Conservation (phyloP, 2,113 vertebrate species). For the Calidris pygmaea region DNA sequence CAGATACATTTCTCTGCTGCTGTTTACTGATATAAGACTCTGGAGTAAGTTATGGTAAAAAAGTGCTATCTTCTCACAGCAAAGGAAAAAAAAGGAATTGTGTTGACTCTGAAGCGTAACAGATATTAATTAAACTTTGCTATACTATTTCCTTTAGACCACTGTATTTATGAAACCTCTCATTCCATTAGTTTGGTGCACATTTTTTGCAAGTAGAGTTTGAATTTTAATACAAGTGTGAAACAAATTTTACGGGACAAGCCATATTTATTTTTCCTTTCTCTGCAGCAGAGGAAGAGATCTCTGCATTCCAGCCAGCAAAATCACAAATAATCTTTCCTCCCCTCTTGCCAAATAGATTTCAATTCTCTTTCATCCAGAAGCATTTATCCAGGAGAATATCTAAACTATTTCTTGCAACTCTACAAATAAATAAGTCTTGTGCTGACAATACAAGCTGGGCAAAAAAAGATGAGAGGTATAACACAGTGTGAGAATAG, state of each 20-base stretch:
- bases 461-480: not conserved
- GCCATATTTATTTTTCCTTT: not conserved
- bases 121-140: constrained; percentile 58
- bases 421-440: not conserved
- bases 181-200: constrained; percentile 29
- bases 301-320: not conserved
- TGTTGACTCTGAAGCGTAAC: constrained; percentile 28
- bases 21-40: constrained; percentile 54
- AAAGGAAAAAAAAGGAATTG: constrained; percentile 50
- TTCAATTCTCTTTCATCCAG: not conserved
- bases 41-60: constrained; percentile 60
- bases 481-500: not conserved
- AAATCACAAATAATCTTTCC: not conserved
- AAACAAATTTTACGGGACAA: constrained; percentile 25
- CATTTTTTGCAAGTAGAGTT: constrained; percentile 3
- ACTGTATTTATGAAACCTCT: constrained; percentile 49
- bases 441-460: not conserved
- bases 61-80: constrained; percentile 60
- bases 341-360: not conserved
- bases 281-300: not conserved
- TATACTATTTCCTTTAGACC: constrained; percentile 50
- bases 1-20: constrained; percentile 50
- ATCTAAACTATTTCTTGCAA: not conserved
- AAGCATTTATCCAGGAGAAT: not conserved
- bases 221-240: not conserved